Percentiles rank a stretch among this genome's conserved stretches.
phyloP scores from a whole-genome alignment of 2,888 invertebrate species.

The Ormyrus nitidulus region DNA sequence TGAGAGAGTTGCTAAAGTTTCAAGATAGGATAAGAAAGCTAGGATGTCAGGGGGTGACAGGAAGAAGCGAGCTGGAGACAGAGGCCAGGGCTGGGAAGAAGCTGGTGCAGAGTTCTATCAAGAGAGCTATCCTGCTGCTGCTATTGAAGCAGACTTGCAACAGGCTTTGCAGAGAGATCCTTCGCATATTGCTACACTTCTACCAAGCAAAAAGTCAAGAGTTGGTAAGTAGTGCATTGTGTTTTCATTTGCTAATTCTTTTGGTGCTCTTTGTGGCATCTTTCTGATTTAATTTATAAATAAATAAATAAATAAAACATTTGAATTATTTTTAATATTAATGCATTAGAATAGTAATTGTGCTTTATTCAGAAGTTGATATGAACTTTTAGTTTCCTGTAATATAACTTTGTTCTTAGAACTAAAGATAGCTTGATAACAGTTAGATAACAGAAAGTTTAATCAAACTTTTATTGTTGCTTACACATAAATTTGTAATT shows the following conservation, averaged over 20 bases:
- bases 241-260: too few species aligned
- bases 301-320: too few species aligned
- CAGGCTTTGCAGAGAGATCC: constrained; percentile 83
- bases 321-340: too few species aligned
- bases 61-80: constrained; percentile 78
- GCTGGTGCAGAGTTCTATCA: constrained; percentile 91
- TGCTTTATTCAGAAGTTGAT: too few species aligned
- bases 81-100: constrained; percentile 87
- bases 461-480: too few species aligned
- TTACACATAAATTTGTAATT: too few species aligned
- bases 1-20: background rate
- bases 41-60: constrained; percentile 80
- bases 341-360: too few species aligned
- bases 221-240: constrained; percentile 77
- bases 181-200: constrained; percentile 84
- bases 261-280: too few species aligned
- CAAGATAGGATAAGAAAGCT: background rate
- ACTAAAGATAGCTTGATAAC: background rate
- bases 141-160: constrained; percentile 80
- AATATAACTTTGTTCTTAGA: background rate
- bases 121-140: constrained; percentile 84
- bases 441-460: too few species aligned
- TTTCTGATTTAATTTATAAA: too few species aligned
- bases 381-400: too few species aligned
- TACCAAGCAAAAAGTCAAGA: constrained; percentile 88